A percentile compares a stretch with the other conserved stretches of the same genome.
phyloP scores from a whole-genome alignment of 1,140 invertebrate genomes.

The Papilio aristodemus region DNA sequence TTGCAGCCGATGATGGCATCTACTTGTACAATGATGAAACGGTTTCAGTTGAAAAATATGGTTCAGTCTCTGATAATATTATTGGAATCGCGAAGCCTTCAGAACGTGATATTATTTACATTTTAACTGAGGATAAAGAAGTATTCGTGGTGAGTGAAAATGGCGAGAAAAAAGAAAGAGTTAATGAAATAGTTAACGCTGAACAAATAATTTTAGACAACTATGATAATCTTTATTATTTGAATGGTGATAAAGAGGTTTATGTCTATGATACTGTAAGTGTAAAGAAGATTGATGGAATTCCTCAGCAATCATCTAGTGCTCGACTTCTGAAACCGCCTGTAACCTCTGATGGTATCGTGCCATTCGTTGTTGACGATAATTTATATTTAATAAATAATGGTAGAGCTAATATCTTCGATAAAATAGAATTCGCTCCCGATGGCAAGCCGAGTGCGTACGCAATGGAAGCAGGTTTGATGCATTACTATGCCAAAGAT shows the following conservation, averaged over 20 bases:
- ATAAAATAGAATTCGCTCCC: conserved; percentile 42
- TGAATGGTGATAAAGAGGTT: conserved; percentile 47
- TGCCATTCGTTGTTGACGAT: conserved; percentile 47
- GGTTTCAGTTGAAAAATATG: conserved; percentile 57
- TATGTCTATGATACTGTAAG: conserved; percentile 44
- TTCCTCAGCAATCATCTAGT: conserved; percentile 42
- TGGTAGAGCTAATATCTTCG: conserved; percentile 40
- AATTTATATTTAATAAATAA: conserved; percentile 45
- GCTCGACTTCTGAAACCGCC: conserved; percentile 50
- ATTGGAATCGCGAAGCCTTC: conserved; percentile 54
- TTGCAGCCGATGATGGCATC: conserved; percentile 58
- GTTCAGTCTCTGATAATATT: conserved; percentile 54
- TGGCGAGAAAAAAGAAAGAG: conserved; percentile 55
- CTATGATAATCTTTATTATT: conserved; percentile 56
- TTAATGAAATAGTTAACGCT: conserved; percentile 47
- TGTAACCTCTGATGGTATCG: neutral
- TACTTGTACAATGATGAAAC: conserved; percentile 50
- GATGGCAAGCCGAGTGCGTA: conserved; percentile 52
- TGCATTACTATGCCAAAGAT: conserved; percentile 58
- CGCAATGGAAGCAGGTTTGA: conserved; percentile 47
- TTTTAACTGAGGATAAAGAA: conserved; percentile 52
- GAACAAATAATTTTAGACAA: conserved; percentile 58
- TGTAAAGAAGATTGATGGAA: conserved; percentile 47
- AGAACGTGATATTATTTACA: conserved; percentile 51
- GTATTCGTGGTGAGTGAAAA: conserved; percentile 56